A percentile compares a stretch with the other conserved stretches of the same genome.
Conservation (phyloP, 2,797 vertebrate species). For the Rhinoraja longicauda region DNA sequence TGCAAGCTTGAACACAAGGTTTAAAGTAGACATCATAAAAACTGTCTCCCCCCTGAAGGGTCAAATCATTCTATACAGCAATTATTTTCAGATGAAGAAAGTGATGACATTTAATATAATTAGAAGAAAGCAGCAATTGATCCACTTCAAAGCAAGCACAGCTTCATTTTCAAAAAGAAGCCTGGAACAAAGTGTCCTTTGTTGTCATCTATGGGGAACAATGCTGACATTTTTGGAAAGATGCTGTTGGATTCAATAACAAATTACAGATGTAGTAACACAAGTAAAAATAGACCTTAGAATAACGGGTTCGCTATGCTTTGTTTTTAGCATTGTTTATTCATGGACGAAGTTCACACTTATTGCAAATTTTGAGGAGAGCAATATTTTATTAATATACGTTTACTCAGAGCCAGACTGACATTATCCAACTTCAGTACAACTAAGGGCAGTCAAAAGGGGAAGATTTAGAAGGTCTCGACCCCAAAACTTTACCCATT, state of each 20-base stretch:
- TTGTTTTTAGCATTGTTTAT: background rate
- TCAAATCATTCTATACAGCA: background rate
- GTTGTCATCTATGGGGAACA: background rate
- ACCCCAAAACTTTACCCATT: too few relatives aligned
- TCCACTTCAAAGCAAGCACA: background rate
- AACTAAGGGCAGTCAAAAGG: background rate
- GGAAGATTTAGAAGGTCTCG: too few relatives aligned
- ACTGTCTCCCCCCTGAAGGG: background rate
- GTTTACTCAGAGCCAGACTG: background rate
- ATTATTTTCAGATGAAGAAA: background rate
- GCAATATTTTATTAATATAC: background rate
- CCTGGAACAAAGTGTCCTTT: conserved; percentile 22
- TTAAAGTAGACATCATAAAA: background rate
- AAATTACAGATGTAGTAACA: background rate
- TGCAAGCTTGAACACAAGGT: background rate
- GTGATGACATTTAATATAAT: background rate
- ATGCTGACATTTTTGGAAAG: background rate
- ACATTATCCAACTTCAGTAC: background rate
- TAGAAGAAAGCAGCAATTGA: conserved; percentile 4
- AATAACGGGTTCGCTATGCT: background rate
- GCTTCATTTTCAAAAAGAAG: background rate
- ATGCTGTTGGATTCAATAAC: background rate
- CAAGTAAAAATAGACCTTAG: background rate
- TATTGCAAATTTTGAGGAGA: background rate
- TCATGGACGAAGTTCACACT: background rate